phyloP scores from a whole-genome alignment of 2,113 vertebrate species.

The Neopipo cinnamomea region DNA sequence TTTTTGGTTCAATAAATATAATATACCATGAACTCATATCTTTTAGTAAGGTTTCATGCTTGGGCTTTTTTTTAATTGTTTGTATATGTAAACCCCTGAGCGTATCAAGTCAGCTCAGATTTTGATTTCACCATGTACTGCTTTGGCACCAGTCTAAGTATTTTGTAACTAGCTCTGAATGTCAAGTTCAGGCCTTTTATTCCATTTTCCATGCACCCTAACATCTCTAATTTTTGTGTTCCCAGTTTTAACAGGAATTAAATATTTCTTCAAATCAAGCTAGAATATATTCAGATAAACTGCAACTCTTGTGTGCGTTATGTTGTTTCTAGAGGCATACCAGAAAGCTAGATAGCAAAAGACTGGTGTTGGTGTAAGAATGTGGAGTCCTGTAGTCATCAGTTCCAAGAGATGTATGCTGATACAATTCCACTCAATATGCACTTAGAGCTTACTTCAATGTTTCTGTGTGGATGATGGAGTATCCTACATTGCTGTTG shows the following conservation, averaged over 20 bases:
- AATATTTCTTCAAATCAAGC: neutral
- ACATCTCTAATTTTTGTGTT: neutral
- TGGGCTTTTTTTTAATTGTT: fast-evolving
- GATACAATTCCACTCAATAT: neutral
- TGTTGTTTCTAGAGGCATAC: neutral
- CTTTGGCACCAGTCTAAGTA: neutral
- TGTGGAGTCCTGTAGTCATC: neutral
- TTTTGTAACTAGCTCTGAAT: neutral
- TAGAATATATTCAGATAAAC: neutral
- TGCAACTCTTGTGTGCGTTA: neutral
- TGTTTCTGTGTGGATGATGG: neutral
- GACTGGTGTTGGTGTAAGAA: neutral
- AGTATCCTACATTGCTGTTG: neutral
- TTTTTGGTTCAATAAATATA: neutral
- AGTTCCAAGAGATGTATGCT: neutral
- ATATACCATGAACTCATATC: neutral
- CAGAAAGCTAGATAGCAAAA: neutral
- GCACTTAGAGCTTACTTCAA: neutral
- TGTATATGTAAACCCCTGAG: neutral
- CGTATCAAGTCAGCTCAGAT: neutral
- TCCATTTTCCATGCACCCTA: neutral
- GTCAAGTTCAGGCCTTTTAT: neutral
- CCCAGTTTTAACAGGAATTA: neutral
- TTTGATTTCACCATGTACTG: neutral
- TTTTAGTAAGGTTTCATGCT: neutral